These are phyloP conservation scores for Agapostemon virescens DNA, from an alignment of 2,888 invertebrate genomes.

Conservation along the genomic window DNA sequence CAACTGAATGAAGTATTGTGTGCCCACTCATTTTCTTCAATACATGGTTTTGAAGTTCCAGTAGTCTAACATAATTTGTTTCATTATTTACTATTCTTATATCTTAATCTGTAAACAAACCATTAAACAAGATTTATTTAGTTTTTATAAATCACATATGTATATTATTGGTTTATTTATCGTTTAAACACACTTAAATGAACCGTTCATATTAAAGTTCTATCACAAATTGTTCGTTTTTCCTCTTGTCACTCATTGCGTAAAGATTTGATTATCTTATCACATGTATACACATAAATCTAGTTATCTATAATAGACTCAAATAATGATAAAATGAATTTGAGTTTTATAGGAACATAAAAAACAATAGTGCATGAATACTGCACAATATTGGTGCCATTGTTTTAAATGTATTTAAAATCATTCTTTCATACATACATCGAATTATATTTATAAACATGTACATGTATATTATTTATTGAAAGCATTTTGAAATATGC, in stretches of 20 bases:
- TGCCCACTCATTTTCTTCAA: constrained; percentile 69
- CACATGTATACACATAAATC: neutral
- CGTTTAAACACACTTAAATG: too few relatives aligned
- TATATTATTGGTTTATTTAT: neutral
- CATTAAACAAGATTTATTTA: neutral
- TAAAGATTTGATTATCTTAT: neutral
- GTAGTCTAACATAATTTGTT: neutral
- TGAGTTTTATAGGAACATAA: neutral
- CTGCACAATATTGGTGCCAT: neutral
- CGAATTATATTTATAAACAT: neutral
- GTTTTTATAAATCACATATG: neutral
- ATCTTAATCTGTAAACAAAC: constrained; percentile 16
- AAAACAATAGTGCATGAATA: neutral
- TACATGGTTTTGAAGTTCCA: neutral
- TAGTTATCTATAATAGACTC: neutral
- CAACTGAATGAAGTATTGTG: constrained; percentile 60
- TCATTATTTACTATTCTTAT: neutral
- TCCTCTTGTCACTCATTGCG: neutral
- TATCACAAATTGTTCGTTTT: neutral
- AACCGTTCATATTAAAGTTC: neutral
- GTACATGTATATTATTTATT: neutral
- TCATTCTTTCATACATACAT: neutral
- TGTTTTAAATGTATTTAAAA: neutral
- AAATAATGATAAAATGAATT: neutral
- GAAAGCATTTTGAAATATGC: neutral